These are phyloP conservation scores for Anguilla marmorata DNA, from an alignment of 2,797 vertebrate genomes.

Conservation along the genomic window DNA sequence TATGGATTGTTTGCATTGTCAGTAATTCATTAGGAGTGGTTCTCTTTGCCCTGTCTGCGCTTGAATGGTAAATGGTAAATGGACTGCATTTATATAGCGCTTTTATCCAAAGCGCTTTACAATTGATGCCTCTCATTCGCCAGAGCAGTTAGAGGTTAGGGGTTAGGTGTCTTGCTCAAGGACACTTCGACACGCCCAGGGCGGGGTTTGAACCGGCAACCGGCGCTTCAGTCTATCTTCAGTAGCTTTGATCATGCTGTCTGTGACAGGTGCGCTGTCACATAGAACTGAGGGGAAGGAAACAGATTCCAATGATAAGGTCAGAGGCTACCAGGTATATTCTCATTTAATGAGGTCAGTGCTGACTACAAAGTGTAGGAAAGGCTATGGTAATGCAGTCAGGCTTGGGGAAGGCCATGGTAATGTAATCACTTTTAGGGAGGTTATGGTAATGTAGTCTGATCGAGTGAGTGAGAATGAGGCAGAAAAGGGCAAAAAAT, in stretches of 20 bases:
- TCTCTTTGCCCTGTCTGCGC: not conserved
- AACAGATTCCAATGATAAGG: not conserved
- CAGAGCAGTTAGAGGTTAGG: too few species aligned
- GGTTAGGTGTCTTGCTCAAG: too few species aligned
- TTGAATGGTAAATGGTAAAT: too few species aligned
- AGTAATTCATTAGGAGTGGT: not conserved
- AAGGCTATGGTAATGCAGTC: not conserved
- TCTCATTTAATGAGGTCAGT: not conserved
- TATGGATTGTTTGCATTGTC: not conserved
- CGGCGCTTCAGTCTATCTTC: not conserved
- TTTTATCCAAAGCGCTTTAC: too few species aligned
- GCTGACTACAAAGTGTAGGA: not conserved
- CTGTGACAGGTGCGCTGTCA: not conserved
- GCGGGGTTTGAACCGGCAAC: too few species aligned
- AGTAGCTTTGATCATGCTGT: not conserved
- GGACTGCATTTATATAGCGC: too few species aligned
- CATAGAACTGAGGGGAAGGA: not conserved
- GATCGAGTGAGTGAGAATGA: not conserved
- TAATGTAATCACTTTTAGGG: not conserved
- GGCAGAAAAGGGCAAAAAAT: not conserved
- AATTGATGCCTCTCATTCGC: too few species aligned
- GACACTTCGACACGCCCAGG: too few species aligned
- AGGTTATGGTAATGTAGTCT: constrained; percentile 2
- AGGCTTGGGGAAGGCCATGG: not conserved
- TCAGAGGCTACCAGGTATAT: not conserved